Percentiles rank a stretch among this genome's conserved stretches.
Conservation (phyloP, 2,888 invertebrate genomes). For the Entomobrya multifasciata region DNA sequence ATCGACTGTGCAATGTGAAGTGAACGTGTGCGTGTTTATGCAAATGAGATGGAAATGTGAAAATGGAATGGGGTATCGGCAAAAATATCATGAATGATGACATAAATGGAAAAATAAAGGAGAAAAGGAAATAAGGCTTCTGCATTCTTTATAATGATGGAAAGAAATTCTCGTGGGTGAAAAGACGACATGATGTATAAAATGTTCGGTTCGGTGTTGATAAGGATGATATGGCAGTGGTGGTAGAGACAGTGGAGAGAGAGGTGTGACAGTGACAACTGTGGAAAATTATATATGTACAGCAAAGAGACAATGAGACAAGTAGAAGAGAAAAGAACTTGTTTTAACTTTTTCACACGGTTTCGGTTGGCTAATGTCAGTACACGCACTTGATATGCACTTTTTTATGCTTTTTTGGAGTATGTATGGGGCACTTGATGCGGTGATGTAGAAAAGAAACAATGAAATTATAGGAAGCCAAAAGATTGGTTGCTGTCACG, state of each 20-base stretch:
- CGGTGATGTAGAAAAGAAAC: neutral
- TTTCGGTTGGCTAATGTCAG: too few relatives aligned
- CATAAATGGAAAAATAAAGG: conserved; percentile 28
- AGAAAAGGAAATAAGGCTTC: neutral
- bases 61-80: conserved; percentile 35
- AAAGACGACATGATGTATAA: neutral
- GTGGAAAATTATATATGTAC: conserved; percentile 27
- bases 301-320: conserved; percentile 3
- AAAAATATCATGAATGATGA: conserved; percentile 42
- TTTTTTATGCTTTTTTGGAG: too few relatives aligned
- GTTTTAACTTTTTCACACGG: neutral
- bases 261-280: conserved; percentile 42
- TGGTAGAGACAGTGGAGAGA: neutral
- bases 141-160: neutral
- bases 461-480: neutral
- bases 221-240: neutral
- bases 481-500: neutral
- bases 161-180: neutral
- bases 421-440: too few relatives aligned
- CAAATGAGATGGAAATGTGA: conserved; percentile 48
- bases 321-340: conserved; percentile 9
- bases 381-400: too few relatives aligned
- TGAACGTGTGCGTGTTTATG: neutral
- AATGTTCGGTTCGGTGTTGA: conserved; percentile 39
- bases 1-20: neutral